These are phyloP conservation scores for Platyscapa corneri DNA, from an alignment of 1,140 invertebrate genomes.

Conservation along the genomic window DNA sequence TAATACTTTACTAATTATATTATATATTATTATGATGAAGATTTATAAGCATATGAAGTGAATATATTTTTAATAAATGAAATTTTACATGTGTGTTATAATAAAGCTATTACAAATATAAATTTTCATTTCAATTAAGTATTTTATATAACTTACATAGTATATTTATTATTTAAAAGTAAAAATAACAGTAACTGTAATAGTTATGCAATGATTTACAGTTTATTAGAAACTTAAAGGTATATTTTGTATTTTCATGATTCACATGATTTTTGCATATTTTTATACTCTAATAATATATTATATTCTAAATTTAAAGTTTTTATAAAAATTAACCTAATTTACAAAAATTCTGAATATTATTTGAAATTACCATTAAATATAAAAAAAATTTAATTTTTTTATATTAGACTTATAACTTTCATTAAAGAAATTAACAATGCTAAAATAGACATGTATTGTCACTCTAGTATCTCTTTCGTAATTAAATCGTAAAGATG, in stretches of 20 bases:
- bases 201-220: slow-evolving; percentile 6
- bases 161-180: background rate
- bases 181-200: slow-evolving; percentile 22
- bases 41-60: background rate
- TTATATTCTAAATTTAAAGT: background rate
- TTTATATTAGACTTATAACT: background rate
- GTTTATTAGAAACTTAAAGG: slow-evolving; percentile 45
- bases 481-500: slow-evolving; percentile 19
- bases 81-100: slow-evolving; percentile 21
- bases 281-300: background rate
- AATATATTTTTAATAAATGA: too few relatives aligned
- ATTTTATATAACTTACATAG: slow-evolving; percentile 1
- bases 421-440: background rate
- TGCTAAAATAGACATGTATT: background rate
- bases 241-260: slow-evolving; percentile 12
- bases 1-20: background rate
- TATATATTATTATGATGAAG: slow-evolving; percentile 16
- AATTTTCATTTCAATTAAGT: slow-evolving; percentile 19
- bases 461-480: background rate
- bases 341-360: background rate
- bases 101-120: slow-evolving; percentile 18
- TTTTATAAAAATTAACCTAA: background rate
- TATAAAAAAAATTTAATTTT: background rate
- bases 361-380: background rate
- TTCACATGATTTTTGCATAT: background rate